Conservation (phyloP, 2,113 vertebrate species). For the Xyliphius kryptos region DNA sequence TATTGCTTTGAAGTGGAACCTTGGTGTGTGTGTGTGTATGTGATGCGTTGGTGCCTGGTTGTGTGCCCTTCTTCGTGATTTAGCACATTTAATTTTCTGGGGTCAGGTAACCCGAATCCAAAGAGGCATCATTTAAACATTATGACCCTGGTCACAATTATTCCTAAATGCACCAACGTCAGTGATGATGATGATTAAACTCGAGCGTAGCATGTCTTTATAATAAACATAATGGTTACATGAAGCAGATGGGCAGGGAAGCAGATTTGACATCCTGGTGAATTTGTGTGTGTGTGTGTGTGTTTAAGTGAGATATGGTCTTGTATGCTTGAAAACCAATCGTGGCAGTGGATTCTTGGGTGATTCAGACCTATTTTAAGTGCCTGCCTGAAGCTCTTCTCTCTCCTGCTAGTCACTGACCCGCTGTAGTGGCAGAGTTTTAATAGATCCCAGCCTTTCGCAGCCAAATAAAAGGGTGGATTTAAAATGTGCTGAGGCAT, state of each 20-base stretch:
- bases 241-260: no score
- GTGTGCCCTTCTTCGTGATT: conserved; percentile 26
- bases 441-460: conserved; percentile 16
- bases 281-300: no score
- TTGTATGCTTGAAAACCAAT: not conserved
- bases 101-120: conserved; percentile 19
- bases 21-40: not conserved
- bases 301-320: conserved; percentile 12
- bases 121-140: conserved; percentile 41
- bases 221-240: conserved; percentile 14
- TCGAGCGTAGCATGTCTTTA: conserved; percentile 2
- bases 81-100: conserved; percentile 22
- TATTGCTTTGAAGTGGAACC: conserved; percentile 20
- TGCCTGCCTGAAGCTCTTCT: conserved; percentile 23
- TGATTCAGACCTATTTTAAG: conserved; percentile 29
- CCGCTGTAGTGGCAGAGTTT: no score
- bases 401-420: conserved; percentile 15
- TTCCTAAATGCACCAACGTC: conserved; percentile 22
- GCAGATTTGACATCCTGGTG: no score
- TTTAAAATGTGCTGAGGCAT: conserved; percentile 9
- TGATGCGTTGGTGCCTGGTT: conserved; percentile 21
- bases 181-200: conserved; percentile 28
- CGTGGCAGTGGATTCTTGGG: conserved; percentile 23
- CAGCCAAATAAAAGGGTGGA: conserved; percentile 39
- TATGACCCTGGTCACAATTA: conserved; percentile 28